These are phyloP conservation scores for Ophion ellenae DNA, from an alignment of 2,888 invertebrate species.

Conservation along the genomic window DNA sequence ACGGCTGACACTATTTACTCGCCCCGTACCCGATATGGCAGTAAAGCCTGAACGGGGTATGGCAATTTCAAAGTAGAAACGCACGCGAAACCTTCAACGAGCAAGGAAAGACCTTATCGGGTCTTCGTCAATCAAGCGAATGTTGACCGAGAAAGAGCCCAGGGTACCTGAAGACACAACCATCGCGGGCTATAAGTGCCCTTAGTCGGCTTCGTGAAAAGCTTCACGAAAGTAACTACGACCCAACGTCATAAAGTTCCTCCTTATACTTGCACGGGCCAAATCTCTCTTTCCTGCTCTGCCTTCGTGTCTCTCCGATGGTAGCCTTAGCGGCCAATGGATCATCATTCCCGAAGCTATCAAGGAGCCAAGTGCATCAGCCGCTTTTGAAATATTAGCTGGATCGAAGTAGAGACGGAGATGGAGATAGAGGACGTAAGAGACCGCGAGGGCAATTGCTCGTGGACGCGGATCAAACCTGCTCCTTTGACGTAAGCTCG, in stretches of 20 bases:
- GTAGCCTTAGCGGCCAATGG: not conserved
- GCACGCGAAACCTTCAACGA: slow-evolving; percentile 14
- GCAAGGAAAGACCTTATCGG: slow-evolving; percentile 15
- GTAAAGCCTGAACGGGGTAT: slow-evolving; percentile 17
- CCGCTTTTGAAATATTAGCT: slow-evolving; percentile 37
- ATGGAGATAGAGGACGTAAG: not conserved
- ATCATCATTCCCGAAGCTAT: slow-evolving; percentile 34
- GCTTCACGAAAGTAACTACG: slow-evolving; percentile 51
- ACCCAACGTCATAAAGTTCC: slow-evolving; percentile 59
- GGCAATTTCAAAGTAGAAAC: slow-evolving; percentile 15
- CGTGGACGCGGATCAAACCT: slow-evolving; percentile 67
- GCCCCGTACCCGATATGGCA: not conserved
- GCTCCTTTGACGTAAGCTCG: slow-evolving; percentile 67
- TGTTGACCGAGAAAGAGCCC: slow-evolving; percentile 34
- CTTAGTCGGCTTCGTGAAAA: not conserved
- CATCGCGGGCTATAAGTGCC: not conserved
- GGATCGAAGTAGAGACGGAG: not conserved
- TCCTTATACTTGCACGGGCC: not conserved
- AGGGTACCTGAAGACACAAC: not conserved
- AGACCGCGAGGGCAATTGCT: slow-evolving; percentile 62
- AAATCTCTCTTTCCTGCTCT: slow-evolving; percentile 15
- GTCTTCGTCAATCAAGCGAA: slow-evolving; percentile 18
- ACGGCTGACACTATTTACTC: slow-evolving; percentile 20
- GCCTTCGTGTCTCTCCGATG: slow-evolving; percentile 6
- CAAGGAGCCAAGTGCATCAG: slow-evolving; percentile 32